Conservation (phyloP, 2,113 vertebrate species). For the Microcebus murinus region DNA sequence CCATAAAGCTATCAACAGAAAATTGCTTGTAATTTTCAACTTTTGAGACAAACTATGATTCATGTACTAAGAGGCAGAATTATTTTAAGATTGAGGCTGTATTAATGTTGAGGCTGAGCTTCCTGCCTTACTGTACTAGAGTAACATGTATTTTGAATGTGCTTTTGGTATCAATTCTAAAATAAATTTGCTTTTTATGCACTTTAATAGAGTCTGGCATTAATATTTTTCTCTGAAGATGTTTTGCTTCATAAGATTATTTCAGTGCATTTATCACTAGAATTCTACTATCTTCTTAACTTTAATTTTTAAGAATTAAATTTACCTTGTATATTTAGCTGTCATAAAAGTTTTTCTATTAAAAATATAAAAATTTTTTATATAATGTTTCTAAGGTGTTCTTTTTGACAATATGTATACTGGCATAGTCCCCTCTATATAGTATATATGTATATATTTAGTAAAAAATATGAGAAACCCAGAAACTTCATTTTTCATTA, state of each 20-base stretch:
- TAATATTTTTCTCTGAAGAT: slow-evolving; percentile 45
- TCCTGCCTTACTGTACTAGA: background rate
- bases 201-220: slow-evolving; percentile 45
- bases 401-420: slow-evolving; percentile 13
- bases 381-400: slow-evolving; percentile 40
- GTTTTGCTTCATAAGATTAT: background rate
- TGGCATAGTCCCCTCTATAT: background rate
- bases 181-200: slow-evolving; percentile 61
- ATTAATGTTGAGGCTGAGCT: background rate
- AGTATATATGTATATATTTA: background rate
- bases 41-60: slow-evolving; percentile 7
- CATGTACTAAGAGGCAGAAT: background rate
- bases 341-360: slow-evolving; percentile 57
- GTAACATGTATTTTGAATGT: background rate
- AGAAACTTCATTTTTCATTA: slow-evolving; percentile 27
- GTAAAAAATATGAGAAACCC: slow-evolving; percentile 22
- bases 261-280: slow-evolving; percentile 29
- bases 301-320: slow-evolving; percentile 54
- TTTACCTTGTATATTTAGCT: slow-evolving; percentile 37
- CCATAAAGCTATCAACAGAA: slow-evolving; percentile 2
- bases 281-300: background rate
- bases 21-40: background rate
- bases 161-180: slow-evolving; percentile 46
- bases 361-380: slow-evolving; percentile 48
- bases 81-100: background rate